Percentiles rank a stretch among this genome's conserved stretches.
Conservation (phyloP, 1,140 invertebrate genomes). For the Ganaspis sp. region DNA sequence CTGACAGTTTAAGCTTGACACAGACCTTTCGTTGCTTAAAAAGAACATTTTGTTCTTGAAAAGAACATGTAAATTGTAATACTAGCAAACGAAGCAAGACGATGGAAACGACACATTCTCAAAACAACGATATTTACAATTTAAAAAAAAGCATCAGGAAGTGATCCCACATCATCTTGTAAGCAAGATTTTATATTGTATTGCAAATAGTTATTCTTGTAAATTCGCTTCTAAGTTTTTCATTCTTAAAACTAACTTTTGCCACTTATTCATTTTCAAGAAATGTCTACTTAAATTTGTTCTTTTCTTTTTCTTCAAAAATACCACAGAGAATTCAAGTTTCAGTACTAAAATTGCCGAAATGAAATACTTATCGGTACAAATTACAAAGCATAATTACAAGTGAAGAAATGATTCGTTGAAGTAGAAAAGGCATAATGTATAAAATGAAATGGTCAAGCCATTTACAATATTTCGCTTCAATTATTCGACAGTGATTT, state of each 20-base stretch:
- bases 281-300: neutral
- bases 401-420: conserved; percentile 10
- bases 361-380: neutral
- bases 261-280: neutral
- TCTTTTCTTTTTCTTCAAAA: neutral
- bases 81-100: conserved; percentile 17
- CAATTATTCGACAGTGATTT: conserved; percentile 16
- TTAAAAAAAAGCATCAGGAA: conserved; percentile 2
- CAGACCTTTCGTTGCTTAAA: neutral
- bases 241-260: conserved; percentile 4
- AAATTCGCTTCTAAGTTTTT: neutral
- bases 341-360: neutral
- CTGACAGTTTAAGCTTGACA: neutral
- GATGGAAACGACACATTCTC: neutral
- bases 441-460: conserved; percentile 9
- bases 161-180: neutral
- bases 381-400: conserved; percentile 9
- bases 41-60: too few relatives aligned
- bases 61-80: neutral
- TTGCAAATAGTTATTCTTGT: neutral
- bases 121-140: conserved; percentile 26
- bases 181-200: too few relatives aligned
- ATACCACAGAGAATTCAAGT: neutral
- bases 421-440: conserved; percentile 14
- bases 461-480: conserved; percentile 1